Evolutionary conservation across 1,140 invertebrate species (phyloP), one percentile per base, ranked within the genome.

Genomic region (Frieseomelitta varia): DNA sequence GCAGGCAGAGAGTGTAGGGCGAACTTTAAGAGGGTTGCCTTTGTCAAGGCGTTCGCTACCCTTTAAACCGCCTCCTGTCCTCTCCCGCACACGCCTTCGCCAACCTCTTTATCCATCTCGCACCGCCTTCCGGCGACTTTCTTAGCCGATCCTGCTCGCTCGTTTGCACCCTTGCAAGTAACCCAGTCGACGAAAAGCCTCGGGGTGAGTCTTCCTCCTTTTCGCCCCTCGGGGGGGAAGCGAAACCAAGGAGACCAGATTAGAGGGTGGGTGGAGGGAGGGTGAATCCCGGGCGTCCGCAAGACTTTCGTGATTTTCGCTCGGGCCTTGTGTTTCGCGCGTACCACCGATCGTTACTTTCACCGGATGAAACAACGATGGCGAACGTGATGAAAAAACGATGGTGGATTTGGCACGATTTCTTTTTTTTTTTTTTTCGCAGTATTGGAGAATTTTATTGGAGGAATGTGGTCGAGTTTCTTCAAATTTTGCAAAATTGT

Each of bases 161-260:
- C 81, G 79, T 88, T 88, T 84, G 88, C 84, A 88, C 87, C 88
- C 87, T 86, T 80, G 78, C 68, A 75, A 88, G 77, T 76, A 76
- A 85, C 78, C 79, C 72, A 27, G 81, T 72, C 81, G 76, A 17
- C 30, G 14, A 24, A 34, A 47, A 63, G 55, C 21, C 8, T 12
- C 27, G 58, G 74, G 68, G 61, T 68, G 68, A 67, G 67, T 73
- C 73, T 39, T 56, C 75, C 30, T 81, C 67, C 73, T 27, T 12
- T 71, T 79, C 81, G 51, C 24, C 88, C 89, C 87, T 91, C 92
- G 39, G 93, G 94, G 2, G 30, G 30, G 30, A 2, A 30, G 93
- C 89, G 93, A 94, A 94, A 94, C 94, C 94, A 95, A 94, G 94
- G 94, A 94, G 94, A 95, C 94, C 91, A 93, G 93, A 95, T 95